phyloP scores from a whole-genome alignment of 2,888 invertebrate genomes.

The Allophyes oxyacanthae region DNA sequence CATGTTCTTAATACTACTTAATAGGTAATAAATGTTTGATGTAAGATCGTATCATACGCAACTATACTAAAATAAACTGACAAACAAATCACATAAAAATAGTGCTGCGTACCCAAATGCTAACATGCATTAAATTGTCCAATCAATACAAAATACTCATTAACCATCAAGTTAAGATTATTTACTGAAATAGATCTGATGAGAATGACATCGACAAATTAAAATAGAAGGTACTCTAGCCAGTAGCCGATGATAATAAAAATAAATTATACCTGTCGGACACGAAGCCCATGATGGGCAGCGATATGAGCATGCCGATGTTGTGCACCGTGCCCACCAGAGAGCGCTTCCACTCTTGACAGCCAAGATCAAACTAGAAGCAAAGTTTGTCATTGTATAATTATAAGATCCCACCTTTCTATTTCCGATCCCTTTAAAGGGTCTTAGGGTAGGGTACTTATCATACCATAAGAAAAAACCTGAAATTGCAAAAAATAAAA shows the following conservation, averaged over 20 bases:
- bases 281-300: constrained; percentile 90
- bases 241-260: no score
- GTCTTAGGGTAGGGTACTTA: no score
- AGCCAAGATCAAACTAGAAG: constrained; percentile 90
- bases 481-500: no score
- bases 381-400: no score
- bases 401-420: no score
- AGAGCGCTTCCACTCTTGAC: constrained; percentile 91
- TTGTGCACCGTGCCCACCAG: constrained; percentile 91
- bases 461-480: no score
- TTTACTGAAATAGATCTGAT: background rate
- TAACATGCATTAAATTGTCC: background rate
- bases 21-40: no score
- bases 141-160: constrained; percentile 1
- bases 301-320: constrained; percentile 90
- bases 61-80: constrained; percentile 39
- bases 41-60: no score
- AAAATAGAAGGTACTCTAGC: background rate
- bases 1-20: no score
- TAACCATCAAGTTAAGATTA: background rate
- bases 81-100: constrained; percentile 13
- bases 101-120: constrained; percentile 21
- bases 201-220: background rate
- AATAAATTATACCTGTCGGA: constrained; percentile 88
- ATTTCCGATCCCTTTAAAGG: no score